Evolutionary conservation across 2,888 invertebrate species (phyloP).

Genomic region (Frankliniella fusca): DNA sequence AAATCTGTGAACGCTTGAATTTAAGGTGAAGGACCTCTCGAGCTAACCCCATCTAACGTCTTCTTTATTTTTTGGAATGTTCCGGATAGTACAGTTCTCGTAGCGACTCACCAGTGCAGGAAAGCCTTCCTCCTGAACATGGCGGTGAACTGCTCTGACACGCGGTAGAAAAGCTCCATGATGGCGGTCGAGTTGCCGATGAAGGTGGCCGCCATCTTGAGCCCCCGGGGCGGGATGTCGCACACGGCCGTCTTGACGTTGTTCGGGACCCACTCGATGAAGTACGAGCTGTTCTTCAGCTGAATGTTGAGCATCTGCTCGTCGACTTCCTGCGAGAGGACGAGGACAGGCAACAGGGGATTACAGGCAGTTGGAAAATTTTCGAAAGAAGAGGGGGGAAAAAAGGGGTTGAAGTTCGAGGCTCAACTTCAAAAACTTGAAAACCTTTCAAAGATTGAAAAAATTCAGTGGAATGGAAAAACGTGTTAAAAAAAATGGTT

Average conservation of each 20-base stretch:
- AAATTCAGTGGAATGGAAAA: no score
- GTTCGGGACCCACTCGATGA: slow-evolving; percentile 46
- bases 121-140: slow-evolving; percentile 54
- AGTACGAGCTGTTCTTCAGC: slow-evolving; percentile 46
- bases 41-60: no score
- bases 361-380: no score
- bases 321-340: slow-evolving; percentile 47
- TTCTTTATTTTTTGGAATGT: no score
- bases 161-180: slow-evolving; percentile 54
- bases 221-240: slow-evolving; percentile 58
- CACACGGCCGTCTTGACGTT: slow-evolving; percentile 56
- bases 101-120: slow-evolving; percentile 28
- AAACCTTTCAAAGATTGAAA: no score
- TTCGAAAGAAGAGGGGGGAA: no score
- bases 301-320: slow-evolving; percentile 56
- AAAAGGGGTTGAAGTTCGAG: no score
- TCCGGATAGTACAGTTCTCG: no score
- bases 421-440: no score
- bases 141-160: slow-evolving; percentile 54
- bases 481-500: no score
- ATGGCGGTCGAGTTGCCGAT: slow-evolving; percentile 55
- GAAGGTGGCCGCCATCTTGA: slow-evolving; percentile 59
- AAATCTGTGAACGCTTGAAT: no score
- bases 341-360: background rate
- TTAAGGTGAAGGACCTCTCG: no score